These are phyloP conservation scores for Haliclystus octoradiatus DNA, from an alignment of 30 jellyfish, hydroid and myxozoan species.

Conservation along the genomic window DNA sequence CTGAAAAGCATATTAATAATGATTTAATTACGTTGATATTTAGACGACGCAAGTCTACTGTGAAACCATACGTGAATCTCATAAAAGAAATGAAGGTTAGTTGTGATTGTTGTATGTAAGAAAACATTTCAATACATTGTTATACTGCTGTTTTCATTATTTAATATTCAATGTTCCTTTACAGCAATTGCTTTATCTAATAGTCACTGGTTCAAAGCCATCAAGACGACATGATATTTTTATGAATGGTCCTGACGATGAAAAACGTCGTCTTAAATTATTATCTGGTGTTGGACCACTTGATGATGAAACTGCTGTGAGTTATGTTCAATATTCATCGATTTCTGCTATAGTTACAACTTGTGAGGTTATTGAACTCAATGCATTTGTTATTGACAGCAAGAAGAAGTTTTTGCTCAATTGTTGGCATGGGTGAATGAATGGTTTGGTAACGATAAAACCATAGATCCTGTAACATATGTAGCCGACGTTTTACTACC, in stretches of 20 bases:
- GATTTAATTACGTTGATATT: neutral
- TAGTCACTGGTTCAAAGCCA: slow-evolving; percentile 14
- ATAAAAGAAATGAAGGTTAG: neutral
- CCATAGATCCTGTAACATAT: slow-evolving; percentile 42
- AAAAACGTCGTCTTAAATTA: slow-evolving; percentile 31
- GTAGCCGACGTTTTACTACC: slow-evolving; percentile 76
- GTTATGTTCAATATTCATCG: neutral
- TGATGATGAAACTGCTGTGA: slow-evolving; percentile 45
- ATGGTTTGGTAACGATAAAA: neutral
- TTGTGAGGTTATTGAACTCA: neutral
- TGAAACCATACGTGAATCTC: neutral
- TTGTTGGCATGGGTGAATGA: slow-evolving; percentile 30
- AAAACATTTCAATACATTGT: neutral
- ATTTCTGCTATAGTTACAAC: neutral
- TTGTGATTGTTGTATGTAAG: neutral
- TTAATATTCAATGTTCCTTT: neutral
- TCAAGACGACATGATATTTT: slow-evolving; percentile 51
- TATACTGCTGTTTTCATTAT: neutral
- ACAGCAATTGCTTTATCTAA: slow-evolving; percentile 29
- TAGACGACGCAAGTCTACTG: neutral
- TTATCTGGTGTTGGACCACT: slow-evolving; percentile 68
- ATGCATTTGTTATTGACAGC: slow-evolving; percentile 4
- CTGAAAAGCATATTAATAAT: too few relatives aligned
- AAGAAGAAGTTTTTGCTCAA: slow-evolving; percentile 18
- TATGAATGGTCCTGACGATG: slow-evolving; percentile 41